Evolutionary conservation across 2,113 vertebrate species (phyloP), one percentile per base, ranked within the genome.

Genomic region (Numida meleagris): DNA sequence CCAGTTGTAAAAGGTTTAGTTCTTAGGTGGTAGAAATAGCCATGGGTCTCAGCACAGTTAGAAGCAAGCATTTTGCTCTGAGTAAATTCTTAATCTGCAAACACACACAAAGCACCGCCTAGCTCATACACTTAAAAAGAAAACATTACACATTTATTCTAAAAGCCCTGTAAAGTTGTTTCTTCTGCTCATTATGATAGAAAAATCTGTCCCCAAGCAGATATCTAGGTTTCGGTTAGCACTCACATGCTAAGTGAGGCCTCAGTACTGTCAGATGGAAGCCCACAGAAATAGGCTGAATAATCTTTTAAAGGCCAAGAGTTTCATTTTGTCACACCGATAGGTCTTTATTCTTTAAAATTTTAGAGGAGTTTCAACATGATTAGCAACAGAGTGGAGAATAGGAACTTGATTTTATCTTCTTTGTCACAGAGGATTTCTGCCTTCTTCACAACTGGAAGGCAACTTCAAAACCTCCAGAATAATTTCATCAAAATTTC

Each of bases 11-110:
- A 65, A 75, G 75, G 25, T 70, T 77, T 57, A 50, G 75, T 61
- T 23, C 9, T 68, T 12, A n/a, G 71, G 33, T 12, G 5, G 16
- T 29, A 43, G 29, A 91, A 91, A 76, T 12, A 63, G 21, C 18
- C 38, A 36, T 0, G 0, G 45, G 34, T 36, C 13, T 31, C 23
- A 57, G 21, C 34, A 59, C 18, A 18, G 29, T 57, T 36, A 79
- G 31, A 58, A 5, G 48, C 25, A 12, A 3, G 6, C 31, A 36
- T 72, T 87, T 79, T 74, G 9, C 21, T 43, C 36, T 51, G 17
- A 73, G 12, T 31, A 14, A 90, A 31, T 63, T 43, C 23, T 86
- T 75, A 6, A 36, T 36, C 67, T 45, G 9, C 31, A 79, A 77
- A 68, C 25, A 48, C 9, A 24, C 8, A 19, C 51, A 82, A 82